Base-by-base conservation (phyloP, 2,888 invertebrate genomes). In the Masnerella sp. region DNA sequence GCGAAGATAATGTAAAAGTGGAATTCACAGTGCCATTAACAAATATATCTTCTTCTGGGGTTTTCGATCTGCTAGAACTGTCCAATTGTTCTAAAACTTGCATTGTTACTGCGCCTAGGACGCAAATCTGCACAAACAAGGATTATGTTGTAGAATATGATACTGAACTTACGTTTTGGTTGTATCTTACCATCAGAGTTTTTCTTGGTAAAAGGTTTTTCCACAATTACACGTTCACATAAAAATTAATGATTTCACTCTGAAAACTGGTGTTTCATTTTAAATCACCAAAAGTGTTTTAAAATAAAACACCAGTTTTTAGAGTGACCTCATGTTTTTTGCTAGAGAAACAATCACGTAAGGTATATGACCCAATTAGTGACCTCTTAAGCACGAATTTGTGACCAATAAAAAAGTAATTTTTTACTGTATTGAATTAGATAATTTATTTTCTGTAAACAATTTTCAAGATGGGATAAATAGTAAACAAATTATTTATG, bases 111-210 rank as follows among this genome's bases (percentile, higher is more conserved):
- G 89, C 89, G 4, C 90, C 90, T 0, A 88, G 93, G 30, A 87
- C 88, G 28, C 83, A 87, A 30, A 84, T 93, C 14, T 93, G 93
- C 82, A 88, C 89, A 2, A 93, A 93, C 82, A 83, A 82, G 40
- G 89, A 91, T 71, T 89, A 89, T 74, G 88, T 89, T 28, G 88
- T 91, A 14, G 93, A 92, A 81, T 88, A 91, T 70, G 91, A 94
- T 81, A 90, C 92, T 11, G 84, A 88, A 1, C 86, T 93, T 59
- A 94, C 94, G 0, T 94, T 94, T 84, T 94, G 94, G 93, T 82
- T 91, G 0, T 94, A 94, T 83, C 89, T 93, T 25, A 89, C 88
- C 40, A 91, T 93, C 75, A 89, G 91, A 86, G 88, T 89, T 0
- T 86, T 89, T 69, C 87, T 89, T 36, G 81, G 86, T 85, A 32